Base-by-base conservation (phyloP, 2,113 vertebrate species). In the Prochilodus magdalenae region DNA sequence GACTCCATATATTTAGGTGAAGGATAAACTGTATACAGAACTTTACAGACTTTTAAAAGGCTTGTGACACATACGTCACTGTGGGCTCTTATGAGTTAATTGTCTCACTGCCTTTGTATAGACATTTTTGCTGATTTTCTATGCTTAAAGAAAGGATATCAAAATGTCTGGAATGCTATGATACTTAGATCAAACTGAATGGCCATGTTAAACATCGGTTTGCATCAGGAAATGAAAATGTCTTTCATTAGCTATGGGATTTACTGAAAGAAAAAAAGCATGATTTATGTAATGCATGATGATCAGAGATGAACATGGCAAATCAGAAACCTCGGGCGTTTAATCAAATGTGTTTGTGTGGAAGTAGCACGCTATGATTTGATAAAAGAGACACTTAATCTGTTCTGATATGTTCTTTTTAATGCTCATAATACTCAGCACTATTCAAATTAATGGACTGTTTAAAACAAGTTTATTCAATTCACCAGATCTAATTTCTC, bases 311-410 rank as follows among this genome's bases (percentile, higher is more conserved):
- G 22, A 69, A 53, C 22, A 22, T 30, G 70, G n/a, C 44, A 49
- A 36, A 73, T 81, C 71, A 55, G n/a, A 60, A 81, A 53, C 51
- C 14, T 66, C 29, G 65, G 59, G 7, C 79, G 40, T 63, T 74
- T 66, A 63, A 74, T 81, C 60, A 55, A 55, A 73, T 4, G n/a
- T 55, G 49, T 53, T 66, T 65, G 59, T 80, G 70, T 49, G 36
- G 53, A 40, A 55, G 70, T 60, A 20, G 36, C 29, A 66, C 16
- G n/a, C 62, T 65, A 24, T 26, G 11, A 74, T 55, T 63, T 74
- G 60, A 81, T 47, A 30, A 40, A 65, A 51, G 49, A 72, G 27
- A 20, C 22, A 29, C 72, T 51, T 14, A 29, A 53, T 70, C 20
- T 69, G 7, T 69, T 69, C 20, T 69, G 33, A 69, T 40, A 3